These are phyloP conservation scores for Drosophila mimica DNA, from an alignment of 2,888 invertebrate species.

Conservation along the genomic window DNA sequence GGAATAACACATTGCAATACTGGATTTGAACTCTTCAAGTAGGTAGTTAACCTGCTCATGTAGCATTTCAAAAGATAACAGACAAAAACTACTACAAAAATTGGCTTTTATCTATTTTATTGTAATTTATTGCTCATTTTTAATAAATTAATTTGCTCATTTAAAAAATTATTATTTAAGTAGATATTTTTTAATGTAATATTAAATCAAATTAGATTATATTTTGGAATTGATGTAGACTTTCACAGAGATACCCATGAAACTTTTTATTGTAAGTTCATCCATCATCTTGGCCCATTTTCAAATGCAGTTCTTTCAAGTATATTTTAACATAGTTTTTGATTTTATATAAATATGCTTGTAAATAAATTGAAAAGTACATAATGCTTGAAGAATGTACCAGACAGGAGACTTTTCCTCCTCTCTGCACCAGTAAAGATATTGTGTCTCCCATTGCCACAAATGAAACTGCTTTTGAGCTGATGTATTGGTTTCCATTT, in stretches of 20 bases:
- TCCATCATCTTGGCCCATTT: neutral
- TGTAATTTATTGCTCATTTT: too few species aligned
- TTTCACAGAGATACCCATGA: neutral
- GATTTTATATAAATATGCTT: too few species aligned
- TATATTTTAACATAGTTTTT: neutral
- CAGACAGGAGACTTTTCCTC: neutral
- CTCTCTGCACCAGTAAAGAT: neutral
- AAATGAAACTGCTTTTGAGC: neutral
- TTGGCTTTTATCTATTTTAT: neutral
- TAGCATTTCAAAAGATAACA: neutral
- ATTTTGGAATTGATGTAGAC: neutral
- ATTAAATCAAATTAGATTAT: neutral
- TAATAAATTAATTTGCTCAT: neutral
- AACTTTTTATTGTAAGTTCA: neutral
- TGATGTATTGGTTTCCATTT: constrained; percentile 2
- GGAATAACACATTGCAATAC: constrained; percentile 19
- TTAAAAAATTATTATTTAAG: neutral
- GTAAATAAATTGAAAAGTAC: neutral
- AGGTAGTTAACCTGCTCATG: constrained; percentile 5
- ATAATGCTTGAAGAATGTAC: neutral
- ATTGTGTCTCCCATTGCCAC: neutral
- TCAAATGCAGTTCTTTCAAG: neutral
- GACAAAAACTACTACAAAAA: neutral
- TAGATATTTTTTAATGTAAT: neutral
- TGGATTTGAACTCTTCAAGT: constrained; percentile 16